These are phyloP conservation scores for Drosophila neonasuta DNA, from an alignment of 2,888 invertebrate species.

Conservation along the genomic window DNA sequence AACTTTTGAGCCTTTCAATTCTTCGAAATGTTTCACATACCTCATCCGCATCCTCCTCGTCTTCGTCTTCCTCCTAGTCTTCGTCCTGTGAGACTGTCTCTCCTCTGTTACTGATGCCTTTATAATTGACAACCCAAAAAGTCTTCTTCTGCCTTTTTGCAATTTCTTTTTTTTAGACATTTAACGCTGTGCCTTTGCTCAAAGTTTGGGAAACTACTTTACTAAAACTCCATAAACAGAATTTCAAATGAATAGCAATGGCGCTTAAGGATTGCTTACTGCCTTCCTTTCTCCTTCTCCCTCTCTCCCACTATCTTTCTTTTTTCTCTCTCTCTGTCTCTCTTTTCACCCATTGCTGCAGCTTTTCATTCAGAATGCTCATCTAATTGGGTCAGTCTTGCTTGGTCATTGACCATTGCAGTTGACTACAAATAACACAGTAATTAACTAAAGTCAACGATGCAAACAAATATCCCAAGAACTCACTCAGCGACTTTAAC, in stretches of 20 bases:
- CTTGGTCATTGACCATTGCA: constrained; percentile 70
- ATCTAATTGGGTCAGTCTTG: constrained; percentile 62
- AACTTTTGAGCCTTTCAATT: constrained; percentile 49
- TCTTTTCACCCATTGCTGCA: constrained; percentile 8
- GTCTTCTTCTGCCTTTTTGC: constrained; percentile 3
- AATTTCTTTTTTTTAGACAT: constrained; percentile 11
- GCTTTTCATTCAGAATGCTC: constrained; percentile 23
- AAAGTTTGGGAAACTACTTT: constrained; percentile 43
- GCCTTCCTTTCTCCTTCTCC: background rate
- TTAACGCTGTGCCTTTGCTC: constrained; percentile 21
- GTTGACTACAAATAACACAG: constrained; percentile 28
- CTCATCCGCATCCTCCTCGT: background rate
- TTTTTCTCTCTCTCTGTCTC: background rate
- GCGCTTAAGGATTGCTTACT: constrained; percentile 20
- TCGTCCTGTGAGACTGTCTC: constrained; percentile 10
- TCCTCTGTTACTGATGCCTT: constrained; percentile 6
- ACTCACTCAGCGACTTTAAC: constrained; percentile 8
- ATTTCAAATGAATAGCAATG: constrained; percentile 56
- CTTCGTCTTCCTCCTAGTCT: background rate
- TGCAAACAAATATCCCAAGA: constrained; percentile 49
- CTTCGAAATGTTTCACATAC: constrained; percentile 4
- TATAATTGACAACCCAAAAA: constrained; percentile 40
- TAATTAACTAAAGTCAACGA: constrained; percentile 66
- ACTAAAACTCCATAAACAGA: constrained; percentile 57
- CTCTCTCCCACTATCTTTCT: background rate